These are phyloP conservation scores for Oreohelix idahoensis DNA, from an alignment of 1,140 invertebrate species.

Conservation along the genomic window DNA sequence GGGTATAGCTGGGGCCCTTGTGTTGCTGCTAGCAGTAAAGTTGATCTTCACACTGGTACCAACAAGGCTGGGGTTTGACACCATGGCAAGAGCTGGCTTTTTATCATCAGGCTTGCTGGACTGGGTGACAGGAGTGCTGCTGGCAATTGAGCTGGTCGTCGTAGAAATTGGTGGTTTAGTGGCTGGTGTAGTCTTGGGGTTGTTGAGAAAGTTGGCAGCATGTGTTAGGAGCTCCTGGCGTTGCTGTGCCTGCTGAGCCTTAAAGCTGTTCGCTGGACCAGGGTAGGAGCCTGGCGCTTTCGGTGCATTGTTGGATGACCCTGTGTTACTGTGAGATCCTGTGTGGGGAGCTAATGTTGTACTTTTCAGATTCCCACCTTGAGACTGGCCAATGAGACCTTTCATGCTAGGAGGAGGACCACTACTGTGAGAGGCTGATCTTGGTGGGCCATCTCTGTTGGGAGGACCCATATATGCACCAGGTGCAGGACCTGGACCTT, in stretches of 20 bases:
- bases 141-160: neutral
- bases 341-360: neutral
- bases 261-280: slow-evolving; percentile 42
- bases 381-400: neutral
- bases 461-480: slow-evolving; percentile 8
- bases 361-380: slow-evolving; percentile 6
- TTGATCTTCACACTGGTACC: slow-evolving; percentile 42
- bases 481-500: slow-evolving; percentile 12
- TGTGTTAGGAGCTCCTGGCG: slow-evolving; percentile 59
- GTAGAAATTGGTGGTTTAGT: neutral
- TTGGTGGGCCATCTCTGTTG: neutral
- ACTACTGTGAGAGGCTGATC: neutral
- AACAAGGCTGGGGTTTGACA: slow-evolving; percentile 37
- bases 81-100: slow-evolving; percentile 37
- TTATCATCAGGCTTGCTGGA: slow-evolving; percentile 23
- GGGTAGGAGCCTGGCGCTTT: slow-evolving; percentile 29
- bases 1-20: slow-evolving; percentile 32
- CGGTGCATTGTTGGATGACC: slow-evolving; percentile 13
- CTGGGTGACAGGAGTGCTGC: neutral
- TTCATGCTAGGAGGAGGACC: neutral
- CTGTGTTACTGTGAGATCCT: neutral
- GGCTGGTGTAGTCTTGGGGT: slow-evolving; percentile 39
- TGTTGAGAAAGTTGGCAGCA: slow-evolving; percentile 63
- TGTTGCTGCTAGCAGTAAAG: slow-evolving; percentile 32
- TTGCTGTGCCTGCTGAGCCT: slow-evolving; percentile 62